Base-by-base conservation (phyloP, 2,888 invertebrate genomes). In the Seira sanloemensis region DNA sequence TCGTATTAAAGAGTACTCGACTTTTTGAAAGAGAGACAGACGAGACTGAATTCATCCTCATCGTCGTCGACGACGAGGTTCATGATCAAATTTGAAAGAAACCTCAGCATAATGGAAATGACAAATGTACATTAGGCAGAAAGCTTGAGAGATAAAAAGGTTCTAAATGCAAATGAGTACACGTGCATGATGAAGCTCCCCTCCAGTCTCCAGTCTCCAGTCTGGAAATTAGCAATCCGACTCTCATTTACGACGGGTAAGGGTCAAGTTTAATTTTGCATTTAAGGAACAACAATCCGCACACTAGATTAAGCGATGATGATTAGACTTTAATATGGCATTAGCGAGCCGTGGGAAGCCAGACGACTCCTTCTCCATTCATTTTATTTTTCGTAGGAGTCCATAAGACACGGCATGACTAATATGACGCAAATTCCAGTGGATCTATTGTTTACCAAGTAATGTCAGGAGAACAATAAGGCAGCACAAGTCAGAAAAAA, bases 1-100 rank as follows among this genome's bases (percentile, higher is more conserved):
- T 75, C 75, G 75, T 80, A 80, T 74, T 62, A 50, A 79, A 54
- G 50, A 79, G 72, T 73, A 66, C 67, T 79, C 54, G 5, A 18
- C 23, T 50, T 19, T 21, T 27, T 19, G 50, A 50, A n/a, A n/a
- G n/a, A n/a, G n/a, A n/a, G n/a, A n/a, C n/a, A n/a, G 2, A 50
- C 50, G 50, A 50, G 50, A 7, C 50, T n/a, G 50, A 12, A 50
- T 50, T 50, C 1, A 18, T 50, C 50, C n/a, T 50, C 16, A 50
- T 50, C n/a, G n/a, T 50, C 50, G 16, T 50, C 5, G n/a, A 12
- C n/a, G 50, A 16, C 16, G 16, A 7, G 50, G 16, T n/a, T 50
- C 50, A 12, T 12, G 12, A 50, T 50, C 50, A 50, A 12, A n/a
- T 50, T 50, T 16, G n/a, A 12, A 50, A 50, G 50, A 50, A 12